Conservation (phyloP, 2,888 invertebrate genomes). For the Zaprionus lineosus region DNA sequence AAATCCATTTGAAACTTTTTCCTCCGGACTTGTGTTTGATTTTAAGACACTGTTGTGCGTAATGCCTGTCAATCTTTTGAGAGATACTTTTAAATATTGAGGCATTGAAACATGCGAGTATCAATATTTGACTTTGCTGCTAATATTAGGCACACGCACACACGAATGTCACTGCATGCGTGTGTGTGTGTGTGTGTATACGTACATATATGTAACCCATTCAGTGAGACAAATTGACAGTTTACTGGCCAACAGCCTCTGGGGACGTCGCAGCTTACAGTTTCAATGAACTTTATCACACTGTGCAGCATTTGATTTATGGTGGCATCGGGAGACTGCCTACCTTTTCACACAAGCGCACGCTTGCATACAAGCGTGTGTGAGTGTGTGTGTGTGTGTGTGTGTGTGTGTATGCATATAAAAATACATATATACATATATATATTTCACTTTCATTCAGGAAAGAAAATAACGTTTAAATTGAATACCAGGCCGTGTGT, state of each 20-base stretch:
- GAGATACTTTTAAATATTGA: no score
- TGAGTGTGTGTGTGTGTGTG: slow-evolving; percentile 1
- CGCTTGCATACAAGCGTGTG: neutral
- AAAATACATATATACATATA: no score
- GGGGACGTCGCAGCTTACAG: slow-evolving; percentile 30
- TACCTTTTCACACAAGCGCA: slow-evolving; percentile 20
- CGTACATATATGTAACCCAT: neutral
- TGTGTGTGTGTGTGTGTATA: no score
- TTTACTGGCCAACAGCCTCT: slow-evolving; percentile 53
- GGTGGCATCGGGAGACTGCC: slow-evolving; percentile 44
- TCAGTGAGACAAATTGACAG: slow-evolving; percentile 34
- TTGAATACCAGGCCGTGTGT: slow-evolving; percentile 10
- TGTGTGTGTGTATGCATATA: slow-evolving; percentile 31
- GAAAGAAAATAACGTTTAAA: slow-evolving; percentile 7
- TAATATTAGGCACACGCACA: neutral
- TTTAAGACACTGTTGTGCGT: no score
- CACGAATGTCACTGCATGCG: no score
- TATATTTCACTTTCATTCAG: slow-evolving; percentile 64
- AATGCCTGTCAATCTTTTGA: no score
- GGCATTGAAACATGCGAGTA: no score
- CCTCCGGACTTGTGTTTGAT: no score
- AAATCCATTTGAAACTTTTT: no score
- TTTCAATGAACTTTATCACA: slow-evolving; percentile 49
- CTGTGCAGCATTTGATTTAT: slow-evolving; percentile 66
- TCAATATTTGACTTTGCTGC: no score